Conservation (phyloP, 2,113 vertebrate species). For the Sturnus vulgaris region DNA sequence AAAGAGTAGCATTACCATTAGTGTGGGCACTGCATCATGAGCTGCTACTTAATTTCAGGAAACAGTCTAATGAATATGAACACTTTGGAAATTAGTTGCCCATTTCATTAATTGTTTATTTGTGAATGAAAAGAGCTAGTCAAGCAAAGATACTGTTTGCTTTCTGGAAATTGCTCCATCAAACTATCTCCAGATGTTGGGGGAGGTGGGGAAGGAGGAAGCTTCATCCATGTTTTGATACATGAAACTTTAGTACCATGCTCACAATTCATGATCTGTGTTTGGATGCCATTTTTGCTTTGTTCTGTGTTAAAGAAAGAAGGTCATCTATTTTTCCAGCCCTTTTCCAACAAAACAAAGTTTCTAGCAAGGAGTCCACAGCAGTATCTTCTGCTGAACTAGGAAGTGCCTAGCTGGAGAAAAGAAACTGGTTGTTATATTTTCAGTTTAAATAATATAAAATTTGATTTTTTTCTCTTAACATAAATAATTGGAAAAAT, state of each 20-base stretch:
- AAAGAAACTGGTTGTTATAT: background rate
- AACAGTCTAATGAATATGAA: conserved; percentile 76
- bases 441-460: background rate
- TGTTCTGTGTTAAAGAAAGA: background rate
- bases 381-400: conserved; percentile 6
- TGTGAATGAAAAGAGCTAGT: conserved; percentile 73
- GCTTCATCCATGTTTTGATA: conserved; percentile 56
- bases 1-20: background rate
- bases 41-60: conserved; percentile 76
- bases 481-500: background rate
- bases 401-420: background rate
- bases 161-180: conserved; percentile 71
- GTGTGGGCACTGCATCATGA: conserved; percentile 41
- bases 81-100: conserved; percentile 76
- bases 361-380: conserved; percentile 31
- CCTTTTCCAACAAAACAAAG: background rate
- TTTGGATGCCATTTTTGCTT: conserved; percentile 32
- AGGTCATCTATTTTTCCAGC: background rate
- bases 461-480: background rate
- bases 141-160: conserved; percentile 67
- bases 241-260: conserved; percentile 10
- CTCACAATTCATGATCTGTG: conserved; percentile 30
- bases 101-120: conserved; percentile 81
- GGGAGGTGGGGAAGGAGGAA: conserved; percentile 32
- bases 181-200: conserved; percentile 79